A percentile compares a stretch with the other conserved stretches of the same genome.
These are phyloP conservation scores for Stratiolaelaps scimitus DNA, from an alignment of 1,140 invertebrate species.

Conservation along the genomic window DNA sequence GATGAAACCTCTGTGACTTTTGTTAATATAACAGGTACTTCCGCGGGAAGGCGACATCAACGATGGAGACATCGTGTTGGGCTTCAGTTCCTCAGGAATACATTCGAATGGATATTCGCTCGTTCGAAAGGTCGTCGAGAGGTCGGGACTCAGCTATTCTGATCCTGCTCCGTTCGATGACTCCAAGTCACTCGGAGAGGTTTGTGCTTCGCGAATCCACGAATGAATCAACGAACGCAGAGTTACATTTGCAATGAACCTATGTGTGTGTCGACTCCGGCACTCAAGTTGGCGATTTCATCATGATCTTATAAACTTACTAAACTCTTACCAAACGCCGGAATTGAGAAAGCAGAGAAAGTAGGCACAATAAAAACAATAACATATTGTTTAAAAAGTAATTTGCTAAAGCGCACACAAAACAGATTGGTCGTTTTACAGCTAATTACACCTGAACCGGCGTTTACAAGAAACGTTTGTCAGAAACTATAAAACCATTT, in stretches of 20 bases:
- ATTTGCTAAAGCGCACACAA: no score
- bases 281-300: background rate
- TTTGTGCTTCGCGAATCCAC: no score
- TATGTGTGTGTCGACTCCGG: background rate
- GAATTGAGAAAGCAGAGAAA: no score
- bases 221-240: constrained; percentile 7
- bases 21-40: constrained; percentile 50
- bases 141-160: constrained; percentile 49
- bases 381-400: no score
- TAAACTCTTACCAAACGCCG: no score
- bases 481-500: no score
- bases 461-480: no score
- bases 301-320: constrained; percentile 20
- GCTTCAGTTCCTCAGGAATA: constrained; percentile 70
- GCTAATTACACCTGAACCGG: no score
- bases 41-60: constrained; percentile 56
- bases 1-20: background rate
- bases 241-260: constrained; percentile 33
- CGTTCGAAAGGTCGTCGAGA: constrained; percentile 67
- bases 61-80: constrained; percentile 68
- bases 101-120: constrained; percentile 95
- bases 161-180: constrained; percentile 64
- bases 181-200: constrained; percentile 45
- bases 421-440: no score
- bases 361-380: no score